Conservation (phyloP, 2,113 vertebrate genomes). For the Chrysemys picta region DNA sequence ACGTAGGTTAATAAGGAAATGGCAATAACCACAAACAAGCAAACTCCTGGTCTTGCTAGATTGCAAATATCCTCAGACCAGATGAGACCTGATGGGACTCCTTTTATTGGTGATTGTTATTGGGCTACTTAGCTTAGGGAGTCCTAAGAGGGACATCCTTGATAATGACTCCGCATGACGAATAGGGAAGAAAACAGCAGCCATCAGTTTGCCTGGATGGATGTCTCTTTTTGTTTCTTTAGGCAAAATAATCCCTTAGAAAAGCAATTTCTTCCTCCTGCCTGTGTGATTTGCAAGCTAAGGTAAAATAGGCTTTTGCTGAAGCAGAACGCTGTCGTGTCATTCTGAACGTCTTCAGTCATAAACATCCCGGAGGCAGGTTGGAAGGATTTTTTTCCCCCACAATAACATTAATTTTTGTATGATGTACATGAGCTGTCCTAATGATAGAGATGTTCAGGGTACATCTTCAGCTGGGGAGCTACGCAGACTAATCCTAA, state of each 20-base stretch:
- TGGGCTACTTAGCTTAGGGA: rapidly evolving
- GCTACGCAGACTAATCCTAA: neutral
- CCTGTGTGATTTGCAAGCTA: neutral
- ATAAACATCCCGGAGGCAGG: neutral
- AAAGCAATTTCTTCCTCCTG: constrained; percentile 14
- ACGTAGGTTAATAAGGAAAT: neutral
- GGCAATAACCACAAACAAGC: neutral
- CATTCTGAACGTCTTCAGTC: rapidly evolving
- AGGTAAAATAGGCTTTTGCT: neutral
- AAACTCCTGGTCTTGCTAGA: neutral
- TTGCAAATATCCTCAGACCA: neutral
- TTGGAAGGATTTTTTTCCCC: neutral
- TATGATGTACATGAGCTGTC: neutral
- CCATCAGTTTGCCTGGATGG: rapidly evolving
- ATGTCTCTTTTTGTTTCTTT: neutral
- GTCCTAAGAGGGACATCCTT: neutral
- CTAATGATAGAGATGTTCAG: neutral
- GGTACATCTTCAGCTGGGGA: neutral
- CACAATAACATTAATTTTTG: neutral
- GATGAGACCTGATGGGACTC: constrained; percentile 17
- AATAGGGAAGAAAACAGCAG: neutral
- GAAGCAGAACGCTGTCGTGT: neutral
- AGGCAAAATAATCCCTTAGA: neutral
- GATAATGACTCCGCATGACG: rapidly evolving
- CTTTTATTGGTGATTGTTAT: rapidly evolving